A percentile compares a stretch with the other conserved stretches of the same genome.
Evolutionary conservation across 2,113 vertebrate genomes (phyloP).

Genomic region (Anser brachyrhynchus): DNA sequence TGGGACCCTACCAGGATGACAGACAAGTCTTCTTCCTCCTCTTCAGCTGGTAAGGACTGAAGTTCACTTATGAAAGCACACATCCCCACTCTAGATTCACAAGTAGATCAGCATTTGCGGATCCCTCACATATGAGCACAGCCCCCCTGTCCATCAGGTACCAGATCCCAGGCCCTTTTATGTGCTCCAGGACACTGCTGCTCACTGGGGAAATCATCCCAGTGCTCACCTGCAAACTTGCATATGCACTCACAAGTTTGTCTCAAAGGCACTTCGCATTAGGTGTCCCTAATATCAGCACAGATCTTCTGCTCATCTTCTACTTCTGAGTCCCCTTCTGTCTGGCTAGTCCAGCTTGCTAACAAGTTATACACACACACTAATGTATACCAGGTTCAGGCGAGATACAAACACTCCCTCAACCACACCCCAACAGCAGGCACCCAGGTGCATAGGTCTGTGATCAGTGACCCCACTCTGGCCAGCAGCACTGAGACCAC

Average conservation of each 20-base stretch:
- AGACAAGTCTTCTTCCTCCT: background rate
- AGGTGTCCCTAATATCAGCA: background rate
- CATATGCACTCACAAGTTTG: background rate
- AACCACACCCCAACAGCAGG: background rate
- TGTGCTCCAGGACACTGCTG: background rate
- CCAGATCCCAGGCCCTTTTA: background rate
- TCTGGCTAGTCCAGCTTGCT: background rate
- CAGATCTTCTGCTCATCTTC: accelerated
- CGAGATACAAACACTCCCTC: background rate
- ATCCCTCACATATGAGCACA: background rate
- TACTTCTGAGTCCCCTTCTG: background rate
- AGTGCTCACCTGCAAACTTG: background rate
- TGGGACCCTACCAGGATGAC: background rate
- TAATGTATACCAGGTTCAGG: background rate
- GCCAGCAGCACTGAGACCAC: background rate
- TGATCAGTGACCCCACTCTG: background rate
- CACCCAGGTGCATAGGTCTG: background rate
- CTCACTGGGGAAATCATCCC: background rate
- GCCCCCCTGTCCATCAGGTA: background rate
- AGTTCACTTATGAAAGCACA: background rate
- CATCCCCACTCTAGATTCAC: background rate
- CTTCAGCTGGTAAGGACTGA: background rate
- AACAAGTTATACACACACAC: background rate
- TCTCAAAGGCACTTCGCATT: background rate
- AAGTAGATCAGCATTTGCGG: background rate